Evolutionary conservation across 2,113 vertebrate genomes (phyloP), one percentile per base, ranked within the genome.

Genomic region (Lophius piscatorius): DNA sequence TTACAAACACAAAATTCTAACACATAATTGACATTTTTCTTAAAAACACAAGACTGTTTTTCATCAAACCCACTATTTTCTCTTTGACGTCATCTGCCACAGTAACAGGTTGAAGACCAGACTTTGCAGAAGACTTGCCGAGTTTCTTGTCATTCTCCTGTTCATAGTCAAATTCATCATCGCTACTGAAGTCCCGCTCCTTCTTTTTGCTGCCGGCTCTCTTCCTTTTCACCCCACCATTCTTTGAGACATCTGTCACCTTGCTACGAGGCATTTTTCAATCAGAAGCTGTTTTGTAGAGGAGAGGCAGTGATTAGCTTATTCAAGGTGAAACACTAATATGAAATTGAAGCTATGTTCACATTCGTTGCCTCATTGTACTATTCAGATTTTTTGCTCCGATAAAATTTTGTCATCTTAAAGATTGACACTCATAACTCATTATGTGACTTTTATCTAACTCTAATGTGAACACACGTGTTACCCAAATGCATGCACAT

Each of bases 81-180:
- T 96, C 94, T 63, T 95, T 95, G 64, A 91, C 89, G 38, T 95
- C 93, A 1, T 95, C 94, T 0, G 93, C 90, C 61, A 95, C 94
- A 5, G 90, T 94, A 58, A 93, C 90, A 0, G 91, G 91, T 69
- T 92, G 91, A 4, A 92, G 86, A 2, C 89, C 88, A 0, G 90
- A 76, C 83, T 92, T 93, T n/a, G 83, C 23, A 0, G 86, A 58
- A 2, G 87, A 85, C 33, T 86, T 90, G 4, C 91, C 91, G 1
- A 89, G 78, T 64, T 92, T 93, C 83, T 92, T 93, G 55, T 90
- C 88, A 79, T 92, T 92, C 70, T 93, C 92, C 70, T 92, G 91
- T 63, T 93, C 92, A 9, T 57, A 92, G 57, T 93, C 91, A 23
- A 93, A 92, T 46, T 93, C 92, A 1, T 93, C 92, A 0, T 93